Base-by-base conservation (phyloP, 2,113 vertebrate genomes). In the Hassar affinis region DNA sequence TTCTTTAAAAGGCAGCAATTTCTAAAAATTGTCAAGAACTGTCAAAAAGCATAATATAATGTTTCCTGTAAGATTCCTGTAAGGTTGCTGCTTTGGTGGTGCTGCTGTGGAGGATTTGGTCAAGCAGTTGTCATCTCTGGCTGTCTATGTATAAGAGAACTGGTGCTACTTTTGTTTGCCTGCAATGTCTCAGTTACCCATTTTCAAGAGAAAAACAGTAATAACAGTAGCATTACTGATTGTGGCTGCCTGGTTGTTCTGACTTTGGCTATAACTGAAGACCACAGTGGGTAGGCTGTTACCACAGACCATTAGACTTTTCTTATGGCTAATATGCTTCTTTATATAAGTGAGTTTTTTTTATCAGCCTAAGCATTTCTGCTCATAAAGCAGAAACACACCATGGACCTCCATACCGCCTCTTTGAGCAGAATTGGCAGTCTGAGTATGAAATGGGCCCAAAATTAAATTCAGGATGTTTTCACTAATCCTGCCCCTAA, bases 41-140 rank as follows among this genome's bases (percentile, higher is more conserved):
- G 90, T 91, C 89, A 93, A 89, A 85, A 85, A 69, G 82, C 83
- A 85, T 54, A 84, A 84, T 81, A 45, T 86, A 89, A 89, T 84
- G 82, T 88, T 87, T 81, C 85, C 51, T 82, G 85, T 88, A 68
- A 51, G 81, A 38, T 84, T 78, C 52, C n/a, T n/a, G n/a, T n/a
- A n/a, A n/a, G n/a, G 83, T 86, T 86, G 84, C 82, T 25, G 35
- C 56, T 56, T 82, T 78, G 72, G 74, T 75, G 79, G 57, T 42
- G 38, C 38, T 42, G 38, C 33, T 82, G 69, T 54, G 42, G 4
- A 56, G 49, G 52, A 51, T 82, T 74, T n/a, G 47, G 47, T 74
- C 62, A 38, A 51, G 51, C 27, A 61, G 18, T 79, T 80, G 78
- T 33, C 38, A 42, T 42, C 42, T 35, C n/a, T 45, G 51, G 12